Evolutionary conservation across 2,113 vertebrate species (phyloP), one percentile per base, ranked within the genome.

Genomic region (Saccopteryx leptura): DNA sequence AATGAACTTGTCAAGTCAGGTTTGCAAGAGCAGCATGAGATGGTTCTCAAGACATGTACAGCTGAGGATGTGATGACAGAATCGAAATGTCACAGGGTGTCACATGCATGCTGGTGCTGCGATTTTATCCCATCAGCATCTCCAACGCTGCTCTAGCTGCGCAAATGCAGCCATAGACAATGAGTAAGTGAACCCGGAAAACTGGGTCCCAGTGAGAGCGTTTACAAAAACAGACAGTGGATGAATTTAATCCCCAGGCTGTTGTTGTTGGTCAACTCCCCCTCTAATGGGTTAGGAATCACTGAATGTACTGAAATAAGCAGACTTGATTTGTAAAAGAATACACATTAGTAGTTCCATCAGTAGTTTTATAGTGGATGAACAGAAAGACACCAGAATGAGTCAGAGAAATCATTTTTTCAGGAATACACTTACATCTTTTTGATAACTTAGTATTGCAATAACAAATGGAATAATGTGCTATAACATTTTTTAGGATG

Each of bases 181-280:
- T 1, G 2, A 80, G 8, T 14, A 60, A 48, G 61, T 39, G 46
- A 76, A 87, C 9, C 3, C 54, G 23, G 1, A 11, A 68, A 5
- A 33, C 13, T 68, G 9, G 74, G 21, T 72, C 50, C 12, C 48
- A 92, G 48, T 28, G 48, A 61, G 81, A 48, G 24, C 11, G 46
- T 85, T 81, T 60, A 79, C 5, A 69, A 33, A 82, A 82, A 14
- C n/a, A 79, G 8, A 4, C 6, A 46, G 11, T 56, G 9, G 8
- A 31, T 63, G 13, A 1, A 94, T 58, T 94, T 72, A 79, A 82
- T 61, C 26, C 4, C 11, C 4, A 19, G 14, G 12, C 9, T 68
- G 0, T 3, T 23, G 0, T 3, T 23, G 10, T 23, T 28, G 39
- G 21, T 79, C n/a, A 4, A 18, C 3, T 3, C 17, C 5, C 52